Evolutionary conservation across 2,797 vertebrate genomes (phyloP).

Genomic region (Tympanoctomys barrerae): DNA sequence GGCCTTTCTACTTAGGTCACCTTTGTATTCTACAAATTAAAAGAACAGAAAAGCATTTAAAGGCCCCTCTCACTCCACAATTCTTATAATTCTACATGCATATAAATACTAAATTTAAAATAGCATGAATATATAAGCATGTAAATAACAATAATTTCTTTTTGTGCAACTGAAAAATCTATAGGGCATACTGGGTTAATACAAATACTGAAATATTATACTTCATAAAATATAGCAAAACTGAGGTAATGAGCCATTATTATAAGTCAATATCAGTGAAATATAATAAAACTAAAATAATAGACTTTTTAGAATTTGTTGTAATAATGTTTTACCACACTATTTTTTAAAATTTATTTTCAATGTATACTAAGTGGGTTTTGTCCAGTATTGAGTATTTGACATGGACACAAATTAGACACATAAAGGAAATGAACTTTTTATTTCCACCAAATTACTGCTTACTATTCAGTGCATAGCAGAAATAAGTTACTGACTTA

Average conservation of each 20-base stretch:
- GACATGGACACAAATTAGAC: not conserved
- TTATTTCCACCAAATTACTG: not conserved
- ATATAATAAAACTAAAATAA: slow-evolving; percentile 57
- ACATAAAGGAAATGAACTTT: slow-evolving; percentile 37
- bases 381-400: not conserved
- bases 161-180: not conserved
- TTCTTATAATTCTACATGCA: not conserved
- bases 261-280: slow-evolving; percentile 11
- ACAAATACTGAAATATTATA: not conserved
- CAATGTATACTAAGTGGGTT: not conserved
- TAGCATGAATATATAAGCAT: not conserved
- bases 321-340: not conserved
- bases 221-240: not conserved
- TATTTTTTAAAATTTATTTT: not conserved
- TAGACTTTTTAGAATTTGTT: not conserved
- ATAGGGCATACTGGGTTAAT: not conserved
- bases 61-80: not conserved
- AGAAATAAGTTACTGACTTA: slow-evolving; percentile 3
- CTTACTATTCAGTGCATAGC: not conserved
- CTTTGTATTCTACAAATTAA: not conserved
- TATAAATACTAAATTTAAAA: not conserved
- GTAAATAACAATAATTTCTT: not conserved
- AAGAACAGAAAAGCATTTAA: not conserved
- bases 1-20: not conserved
- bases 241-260: slow-evolving; percentile 45